Evolutionary conservation across 2,113 vertebrate species (phyloP), one percentile per base, ranked within the genome.

Genomic region (Siphamia tubifer): DNA sequence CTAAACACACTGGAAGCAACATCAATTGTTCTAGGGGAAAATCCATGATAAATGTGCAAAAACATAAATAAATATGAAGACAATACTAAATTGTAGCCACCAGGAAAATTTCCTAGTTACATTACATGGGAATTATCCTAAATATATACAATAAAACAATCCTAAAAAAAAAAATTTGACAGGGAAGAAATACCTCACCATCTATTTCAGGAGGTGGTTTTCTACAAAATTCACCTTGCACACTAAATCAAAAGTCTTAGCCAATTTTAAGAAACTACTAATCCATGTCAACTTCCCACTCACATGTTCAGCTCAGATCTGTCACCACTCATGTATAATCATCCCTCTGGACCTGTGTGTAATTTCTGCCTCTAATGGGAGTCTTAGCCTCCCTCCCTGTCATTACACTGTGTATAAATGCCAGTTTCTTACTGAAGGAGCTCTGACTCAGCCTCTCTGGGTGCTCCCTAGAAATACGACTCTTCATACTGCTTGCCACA

Each of bases 371-470:
- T 68, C 67, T 83, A 83, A 88, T 83, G 72, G 71, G 74, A 74
- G 79, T 79, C 68, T 79, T 65, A 70, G 55, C 42, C 20, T 85
- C 55, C 36, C 75, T 67, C 87, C 82, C 86, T 90, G 81, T 93
- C 86, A 92, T 93, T 93, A 91, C 63, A 57, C 61, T 16, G 57
- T 13, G 28, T 57, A 74, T 89, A 89, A 88, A 89, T 73, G 83
- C 63, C 79, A 86, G 73, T 88, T 86, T 78, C 82, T 66, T 63
- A 40, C 55, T 52, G 53, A 83, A 66, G 75, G 74, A 65, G 68
- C 78, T 82, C 64, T 89, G 74, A 82, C 72, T 89, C 80, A 81
- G 79, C 81, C 77, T 68, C 79, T 62, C 68, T 60, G 66, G 62
- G 75, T 75, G 78, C 82, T 77, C 82, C 70, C 79, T 58, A 63